These are phyloP conservation scores for Anoplius nigerrimus DNA, from an alignment of 2,888 invertebrate species.

Conservation along the genomic window DNA sequence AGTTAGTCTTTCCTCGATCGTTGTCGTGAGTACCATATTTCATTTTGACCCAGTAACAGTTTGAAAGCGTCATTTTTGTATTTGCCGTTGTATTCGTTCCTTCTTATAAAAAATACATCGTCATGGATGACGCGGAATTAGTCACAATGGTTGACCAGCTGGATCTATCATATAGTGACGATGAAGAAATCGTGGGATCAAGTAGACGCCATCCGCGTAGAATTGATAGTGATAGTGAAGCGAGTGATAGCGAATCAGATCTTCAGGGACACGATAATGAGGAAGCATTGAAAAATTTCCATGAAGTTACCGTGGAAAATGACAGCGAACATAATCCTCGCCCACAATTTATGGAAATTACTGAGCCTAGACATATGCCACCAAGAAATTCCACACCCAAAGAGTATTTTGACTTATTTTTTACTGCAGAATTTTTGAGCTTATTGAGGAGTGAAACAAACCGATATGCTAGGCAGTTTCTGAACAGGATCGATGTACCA, in stretches of 20 bases:
- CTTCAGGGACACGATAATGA: conserved; percentile 6
- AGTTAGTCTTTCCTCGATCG: no score
- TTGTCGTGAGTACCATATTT: no score
- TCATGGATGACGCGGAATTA: no score
- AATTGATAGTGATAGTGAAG: conserved; percentile 16
- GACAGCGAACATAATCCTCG: conserved; percentile 19
- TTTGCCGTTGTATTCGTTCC: no score
- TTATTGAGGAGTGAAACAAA: conserved; percentile 19
- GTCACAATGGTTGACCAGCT: no score
- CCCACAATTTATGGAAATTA: no score
- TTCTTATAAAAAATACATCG: no score
- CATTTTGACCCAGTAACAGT: no score
- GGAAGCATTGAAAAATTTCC: conserved; percentile 10
- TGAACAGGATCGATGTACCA: conserved; percentile 15
- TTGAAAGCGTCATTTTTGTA: no score
- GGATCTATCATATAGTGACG: conserved; percentile 17
- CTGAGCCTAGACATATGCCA: no score
- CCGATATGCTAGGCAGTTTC: conserved; percentile 28
- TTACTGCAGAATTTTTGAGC: conserved; percentile 24
- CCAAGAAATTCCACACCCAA: no score
- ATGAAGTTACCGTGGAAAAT: conserved; percentile 9
- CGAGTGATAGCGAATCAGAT: conserved; percentile 8
- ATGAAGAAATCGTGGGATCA: no score
- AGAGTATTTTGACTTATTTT: conserved; percentile 26
- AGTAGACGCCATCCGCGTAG: conserved; percentile 14